phyloP scores from a whole-genome alignment of 2,113 vertebrate genomes.

The Parus major region DNA sequence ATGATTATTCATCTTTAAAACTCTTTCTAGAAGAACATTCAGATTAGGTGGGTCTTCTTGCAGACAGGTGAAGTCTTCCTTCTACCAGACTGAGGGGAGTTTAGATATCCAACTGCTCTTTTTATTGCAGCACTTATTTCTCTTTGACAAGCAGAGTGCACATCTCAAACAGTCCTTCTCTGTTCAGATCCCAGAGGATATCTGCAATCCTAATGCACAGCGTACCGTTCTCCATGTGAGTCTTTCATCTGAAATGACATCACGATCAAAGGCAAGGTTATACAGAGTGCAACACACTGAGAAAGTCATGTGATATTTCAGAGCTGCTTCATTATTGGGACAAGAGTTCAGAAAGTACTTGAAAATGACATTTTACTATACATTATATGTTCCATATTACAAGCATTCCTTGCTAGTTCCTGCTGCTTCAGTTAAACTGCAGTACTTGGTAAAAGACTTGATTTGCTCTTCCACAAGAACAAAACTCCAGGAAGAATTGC shows the following conservation, averaged over 20 bases:
- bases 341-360: not conserved
- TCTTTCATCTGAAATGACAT: constrained; percentile 50
- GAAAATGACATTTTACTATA: constrained; percentile 21
- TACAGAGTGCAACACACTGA: not conserved
- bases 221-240: not conserved
- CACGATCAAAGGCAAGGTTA: constrained; percentile 43
- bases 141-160: constrained; percentile 11
- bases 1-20: not conserved
- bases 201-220: not conserved
- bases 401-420: not conserved
- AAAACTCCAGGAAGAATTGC: not conserved
- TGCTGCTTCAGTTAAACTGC: not conserved
- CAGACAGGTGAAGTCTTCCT: not conserved
- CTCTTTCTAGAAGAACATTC: not conserved
- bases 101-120: not conserved
- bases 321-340: constrained; percentile 26
- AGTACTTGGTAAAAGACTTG: not conserved
- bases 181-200: not conserved
- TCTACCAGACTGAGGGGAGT: not conserved
- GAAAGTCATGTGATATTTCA: not conserved
- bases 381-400: not conserved
- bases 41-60: not conserved
- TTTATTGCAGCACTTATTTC: not conserved
- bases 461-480: not conserved
- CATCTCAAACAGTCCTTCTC: not conserved